Conservation (phyloP, 2,113 vertebrate genomes). For the Trematocara stigmaticum region DNA sequence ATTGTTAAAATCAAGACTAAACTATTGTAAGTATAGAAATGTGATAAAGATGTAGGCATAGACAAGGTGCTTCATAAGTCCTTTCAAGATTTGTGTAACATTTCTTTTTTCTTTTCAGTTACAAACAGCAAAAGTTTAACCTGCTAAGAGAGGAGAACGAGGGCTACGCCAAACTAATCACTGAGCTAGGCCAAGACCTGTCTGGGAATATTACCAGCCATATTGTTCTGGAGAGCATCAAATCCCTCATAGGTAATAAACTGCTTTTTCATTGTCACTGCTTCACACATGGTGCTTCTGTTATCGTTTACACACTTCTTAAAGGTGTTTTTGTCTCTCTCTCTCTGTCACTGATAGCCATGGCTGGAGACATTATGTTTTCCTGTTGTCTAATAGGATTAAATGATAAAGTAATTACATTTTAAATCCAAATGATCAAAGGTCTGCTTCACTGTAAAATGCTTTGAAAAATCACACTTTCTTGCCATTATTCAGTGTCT, state of each 20-base stretch:
- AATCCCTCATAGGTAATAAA: constrained; percentile 95
- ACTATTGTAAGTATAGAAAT: constrained; percentile 86
- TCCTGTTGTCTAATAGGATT: not conserved
- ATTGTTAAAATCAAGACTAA: constrained; percentile 99
- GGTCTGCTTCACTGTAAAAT: not conserved
- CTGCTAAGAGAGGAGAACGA: constrained; percentile 97
- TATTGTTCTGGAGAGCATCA: constrained; percentile 95
- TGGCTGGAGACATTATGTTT: not conserved
- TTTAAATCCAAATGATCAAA: not conserved
- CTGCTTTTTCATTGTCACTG: not conserved
- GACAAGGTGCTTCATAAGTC: not conserved
- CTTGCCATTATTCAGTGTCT: not conserved
- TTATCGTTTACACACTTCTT: not conserved
- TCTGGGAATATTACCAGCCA: constrained; percentile 92
- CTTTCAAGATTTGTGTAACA: not conserved
- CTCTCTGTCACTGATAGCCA: not conserved
- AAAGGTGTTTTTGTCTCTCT: not conserved
- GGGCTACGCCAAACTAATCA: constrained; percentile 96
- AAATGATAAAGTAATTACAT: not conserved
- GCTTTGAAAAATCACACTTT: not conserved
- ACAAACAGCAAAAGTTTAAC: constrained; percentile 99
- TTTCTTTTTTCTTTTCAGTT: constrained; percentile 69
- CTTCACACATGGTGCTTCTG: not conserved
- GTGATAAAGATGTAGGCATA: not conserved
- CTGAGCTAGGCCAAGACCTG: constrained; percentile 95